Evolutionary conservation across 2,888 invertebrate species (phyloP), one percentile per base, ranked within the genome.

Genomic region (Platerodrilus igneus): DNA sequence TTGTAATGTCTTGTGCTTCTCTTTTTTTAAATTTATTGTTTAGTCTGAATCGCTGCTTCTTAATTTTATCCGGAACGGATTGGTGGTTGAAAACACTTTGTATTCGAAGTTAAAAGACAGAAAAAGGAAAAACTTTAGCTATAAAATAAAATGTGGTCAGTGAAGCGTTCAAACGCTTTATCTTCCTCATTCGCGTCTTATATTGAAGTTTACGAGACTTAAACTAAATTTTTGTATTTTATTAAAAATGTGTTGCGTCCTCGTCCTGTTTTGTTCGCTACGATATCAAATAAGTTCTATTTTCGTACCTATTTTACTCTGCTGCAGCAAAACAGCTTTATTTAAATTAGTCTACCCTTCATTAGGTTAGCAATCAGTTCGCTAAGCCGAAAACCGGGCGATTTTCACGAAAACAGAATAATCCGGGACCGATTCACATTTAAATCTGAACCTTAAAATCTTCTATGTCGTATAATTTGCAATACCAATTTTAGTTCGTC

Each of bases 91-190:
- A 39, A 43, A 43, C 38, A 43, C 38, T 43, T 43, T 39, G 38
- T 39, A 43, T 34, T 39, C 34, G 27, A 39, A 43, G 38, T 43
- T 30, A 39, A 39, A 41, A 52, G 44, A 44, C 47, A n/a, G n/a
- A n/a, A 45, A 50, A 47, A 45, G 53, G 49, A 57, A 56, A 58
- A 59, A 57, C 52, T 57, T 59, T 50, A 48, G 51, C 52, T 50
- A 56, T 60, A 57, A 59, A 60, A 59, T 55, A 56, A 57, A 59
- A 57, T 52, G 59, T 52, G 59, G 59, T 58, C 56, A 58, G 53
- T 59, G 59, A 57, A 57, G 60, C 62, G 61, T 60, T 60, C 60
- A 59, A 62, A 62, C 52, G 53, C 59, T 59, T 60, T 60, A 51
- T 56, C 52, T 53, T 50, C 38, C 52, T 50, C 51, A 48, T 53